Evolutionary conservation across 2,888 invertebrate genomes (phyloP), one percentile per base, ranked within the genome.

Genomic region (Sesamia inferens): DNA sequence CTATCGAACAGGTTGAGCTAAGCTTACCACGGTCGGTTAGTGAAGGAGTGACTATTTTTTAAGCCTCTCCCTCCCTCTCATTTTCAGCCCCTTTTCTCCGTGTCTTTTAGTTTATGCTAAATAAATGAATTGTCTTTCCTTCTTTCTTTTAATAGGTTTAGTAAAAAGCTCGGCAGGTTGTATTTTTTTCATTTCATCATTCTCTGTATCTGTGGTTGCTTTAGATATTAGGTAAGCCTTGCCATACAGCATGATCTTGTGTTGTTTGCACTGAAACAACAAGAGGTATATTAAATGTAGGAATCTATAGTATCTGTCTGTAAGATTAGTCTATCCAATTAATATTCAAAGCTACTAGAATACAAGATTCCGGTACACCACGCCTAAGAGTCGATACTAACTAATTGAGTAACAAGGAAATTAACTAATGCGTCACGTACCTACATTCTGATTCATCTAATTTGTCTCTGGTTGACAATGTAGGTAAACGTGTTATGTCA

Each of bases 351-450:
- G 47, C 44, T 31, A 51, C n/a, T 7, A 42, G 67, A 65, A 24
- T 31, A 51, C n/a, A 5, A 51, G 68, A 63, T 78, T 48, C 65
- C 51, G 65, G 59, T 57, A 55, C 70, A 69, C 76, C 69, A 63
- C 74, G 55, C 59, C 76, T 76, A 62, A 77, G 67, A 76, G 63
- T 59, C 65, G 39, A 39, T 55, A 64, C 63, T 19, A 62, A 71
- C 69, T 87, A 84, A 86, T 85, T 85, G 68, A 72, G 70, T 87
- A 76, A 85, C 71, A 10, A 78, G 82, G 75, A 76, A 72, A 74
- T 66, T 64, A 55, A 22, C 16, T 67, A 63, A 76, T 77, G 81
- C 65, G 76, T 86, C 84, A 86, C 69, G 61, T 76, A 48, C 7
- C 5, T 11, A 24, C 44, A 13, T 24, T 51, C 11, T 84, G 71